phyloP scores from a whole-genome alignment of 2,113 vertebrate species.

The Burhinus oedicnemus region DNA sequence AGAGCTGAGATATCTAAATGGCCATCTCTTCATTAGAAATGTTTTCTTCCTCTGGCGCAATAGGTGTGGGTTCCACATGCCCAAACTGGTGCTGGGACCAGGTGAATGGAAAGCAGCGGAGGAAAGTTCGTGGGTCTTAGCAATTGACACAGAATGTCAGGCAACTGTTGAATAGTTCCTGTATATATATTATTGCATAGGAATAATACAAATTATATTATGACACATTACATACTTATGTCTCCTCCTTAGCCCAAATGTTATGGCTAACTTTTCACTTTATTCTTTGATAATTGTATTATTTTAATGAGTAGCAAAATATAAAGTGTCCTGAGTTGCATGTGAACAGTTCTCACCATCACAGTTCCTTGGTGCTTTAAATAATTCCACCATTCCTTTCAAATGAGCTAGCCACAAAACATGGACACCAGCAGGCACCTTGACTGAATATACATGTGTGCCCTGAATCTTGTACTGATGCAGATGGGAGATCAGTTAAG shows the following conservation, averaged over 20 bases:
- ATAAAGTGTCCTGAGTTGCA: background rate
- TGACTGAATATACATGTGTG: rapidly evolving
- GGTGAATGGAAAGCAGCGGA: background rate
- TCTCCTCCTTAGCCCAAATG: background rate
- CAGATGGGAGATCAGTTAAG: background rate
- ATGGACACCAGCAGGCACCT: rapidly evolving
- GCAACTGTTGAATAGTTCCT: background rate
- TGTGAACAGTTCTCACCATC: background rate
- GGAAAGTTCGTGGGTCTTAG: background rate
- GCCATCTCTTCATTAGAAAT: background rate
- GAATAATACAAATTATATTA: background rate
- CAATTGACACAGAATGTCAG: background rate
- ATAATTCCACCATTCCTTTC: background rate
- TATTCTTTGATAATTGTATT: background rate
- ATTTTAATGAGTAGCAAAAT: background rate
- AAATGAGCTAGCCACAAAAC: background rate
- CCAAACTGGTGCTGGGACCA: background rate
- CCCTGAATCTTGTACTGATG: background rate
- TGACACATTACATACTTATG: background rate
- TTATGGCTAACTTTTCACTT: background rate
- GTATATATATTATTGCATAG: background rate
- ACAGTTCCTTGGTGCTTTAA: background rate
- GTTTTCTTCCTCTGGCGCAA: background rate
- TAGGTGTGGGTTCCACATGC: background rate
- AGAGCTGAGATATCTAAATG: background rate